A percentile compares a stretch with the other conserved stretches of the same genome.
Conservation (phyloP, 2,888 invertebrate genomes). For the Limnephilus marmoratus region DNA sequence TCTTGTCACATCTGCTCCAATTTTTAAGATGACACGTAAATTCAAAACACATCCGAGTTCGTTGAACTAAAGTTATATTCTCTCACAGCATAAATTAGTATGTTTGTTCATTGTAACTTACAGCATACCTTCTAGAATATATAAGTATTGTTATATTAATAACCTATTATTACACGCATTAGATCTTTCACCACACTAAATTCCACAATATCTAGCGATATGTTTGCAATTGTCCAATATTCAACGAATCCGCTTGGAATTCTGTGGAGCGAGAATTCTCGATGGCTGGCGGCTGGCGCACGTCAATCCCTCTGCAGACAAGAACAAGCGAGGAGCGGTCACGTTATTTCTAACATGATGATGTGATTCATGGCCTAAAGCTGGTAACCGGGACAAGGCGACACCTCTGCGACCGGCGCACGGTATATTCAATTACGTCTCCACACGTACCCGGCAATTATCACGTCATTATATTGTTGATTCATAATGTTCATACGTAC, state of each 20-base stretch:
- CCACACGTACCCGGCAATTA: slow-evolving; percentile 17
- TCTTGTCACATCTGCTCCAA: too few species aligned
- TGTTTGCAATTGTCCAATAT: neutral
- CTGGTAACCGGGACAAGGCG: slow-evolving; percentile 29
- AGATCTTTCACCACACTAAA: neutral
- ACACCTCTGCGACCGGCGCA: slow-evolving; percentile 41
- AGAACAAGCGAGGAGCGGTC: slow-evolving; percentile 56
- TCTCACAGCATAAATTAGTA: too few species aligned
- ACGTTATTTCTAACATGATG: slow-evolving; percentile 46
- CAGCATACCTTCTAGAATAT: too few species aligned
- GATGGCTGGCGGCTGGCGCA: slow-evolving; percentile 56
- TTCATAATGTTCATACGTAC: neutral
- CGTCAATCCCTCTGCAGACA: slow-evolving; percentile 60
- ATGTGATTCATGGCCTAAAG: slow-evolving; percentile 58
- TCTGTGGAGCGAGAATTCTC: neutral
- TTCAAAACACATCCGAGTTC: too few species aligned
- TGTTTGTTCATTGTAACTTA: too few species aligned
- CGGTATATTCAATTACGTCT: slow-evolving; percentile 19
- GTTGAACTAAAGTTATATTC: too few species aligned
- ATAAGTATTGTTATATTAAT: neutral
- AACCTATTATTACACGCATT: neutral
- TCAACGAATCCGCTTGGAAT: neutral
- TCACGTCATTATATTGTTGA: slow-evolving; percentile 7
- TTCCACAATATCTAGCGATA: neutral
- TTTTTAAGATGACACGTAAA: too few species aligned